Evolutionary conservation across 2,113 vertebrate genomes (phyloP).

Genomic region (Grallaria varia): DNA sequence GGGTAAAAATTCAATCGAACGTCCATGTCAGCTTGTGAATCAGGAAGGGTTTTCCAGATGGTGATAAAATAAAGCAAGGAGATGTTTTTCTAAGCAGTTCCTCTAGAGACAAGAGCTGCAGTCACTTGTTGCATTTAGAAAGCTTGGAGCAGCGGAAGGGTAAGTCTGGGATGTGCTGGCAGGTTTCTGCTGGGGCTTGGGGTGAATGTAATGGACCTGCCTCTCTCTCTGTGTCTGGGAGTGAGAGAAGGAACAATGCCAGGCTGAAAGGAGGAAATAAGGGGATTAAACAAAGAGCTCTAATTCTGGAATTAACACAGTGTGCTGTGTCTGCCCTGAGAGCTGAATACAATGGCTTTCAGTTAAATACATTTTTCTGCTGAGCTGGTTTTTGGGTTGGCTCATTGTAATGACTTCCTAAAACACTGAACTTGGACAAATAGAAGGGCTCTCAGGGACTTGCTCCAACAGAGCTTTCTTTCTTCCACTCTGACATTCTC

Average conservation of each 20-base stretch:
- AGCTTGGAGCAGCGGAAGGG: not conserved
- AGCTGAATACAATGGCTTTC: slow-evolving; percentile 39
- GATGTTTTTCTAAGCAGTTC: not conserved
- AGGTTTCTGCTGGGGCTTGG: not conserved
- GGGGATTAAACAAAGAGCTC: slow-evolving; percentile 44
- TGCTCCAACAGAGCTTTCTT: slow-evolving; percentile 13
- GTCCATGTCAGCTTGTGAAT: not conserved
- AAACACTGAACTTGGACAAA: slow-evolving; percentile 27
- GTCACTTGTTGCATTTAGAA: not conserved
- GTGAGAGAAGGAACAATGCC: not conserved
- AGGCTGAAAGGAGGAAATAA: slow-evolving; percentile 29
- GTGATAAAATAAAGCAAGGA: not conserved
- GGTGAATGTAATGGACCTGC: not conserved
- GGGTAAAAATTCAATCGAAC: not conserved
- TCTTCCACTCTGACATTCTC: not conserved
- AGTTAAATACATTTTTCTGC: slow-evolving; percentile 43
- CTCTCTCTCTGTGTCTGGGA: not conserved
- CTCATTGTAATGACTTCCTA: slow-evolving; percentile 49
- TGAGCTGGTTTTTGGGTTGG: slow-evolving; percentile 21
- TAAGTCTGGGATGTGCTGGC: not conserved
- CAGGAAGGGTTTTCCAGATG: not conserved
- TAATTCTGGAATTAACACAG: slow-evolving; percentile 41
- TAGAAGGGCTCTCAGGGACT: not conserved
- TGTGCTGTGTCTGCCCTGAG: not conserved
- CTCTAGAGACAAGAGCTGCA: not conserved